These are phyloP conservation scores for Coptodon rendalli DNA, from an alignment of 2,113 vertebrate species.

Conservation along the genomic window DNA sequence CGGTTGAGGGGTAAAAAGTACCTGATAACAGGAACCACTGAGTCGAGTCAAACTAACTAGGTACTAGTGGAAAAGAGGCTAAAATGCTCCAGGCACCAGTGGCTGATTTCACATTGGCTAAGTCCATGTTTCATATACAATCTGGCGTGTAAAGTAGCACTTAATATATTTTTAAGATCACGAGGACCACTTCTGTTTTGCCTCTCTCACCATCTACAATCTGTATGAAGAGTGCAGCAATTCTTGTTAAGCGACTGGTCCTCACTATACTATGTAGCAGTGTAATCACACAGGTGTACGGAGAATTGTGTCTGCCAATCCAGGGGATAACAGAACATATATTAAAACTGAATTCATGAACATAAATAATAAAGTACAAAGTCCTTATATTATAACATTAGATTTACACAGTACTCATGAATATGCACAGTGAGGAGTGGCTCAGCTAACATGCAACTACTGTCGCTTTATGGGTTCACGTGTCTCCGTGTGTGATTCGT, in stretches of 20 bases:
- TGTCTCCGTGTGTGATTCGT: neutral
- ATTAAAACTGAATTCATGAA: neutral
- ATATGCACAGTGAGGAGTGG: conserved; percentile 19
- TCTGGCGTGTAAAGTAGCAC: neutral
- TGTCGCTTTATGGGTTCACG: neutral
- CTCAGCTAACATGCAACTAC: neutral
- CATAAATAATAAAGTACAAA: neutral
- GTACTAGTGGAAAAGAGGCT: neutral
- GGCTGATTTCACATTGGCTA: neutral
- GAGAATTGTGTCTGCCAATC: neutral
- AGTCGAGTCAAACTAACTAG: neutral
- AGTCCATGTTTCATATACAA: neutral
- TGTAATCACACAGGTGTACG: neutral
- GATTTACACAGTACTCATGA: conserved; percentile 11
- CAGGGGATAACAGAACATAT: neutral
- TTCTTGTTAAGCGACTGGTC: neutral
- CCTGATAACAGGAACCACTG: neutral
- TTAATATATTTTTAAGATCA: neutral
- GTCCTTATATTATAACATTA: neutral
- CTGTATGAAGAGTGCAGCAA: neutral
- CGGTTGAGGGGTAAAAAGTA: neutral
- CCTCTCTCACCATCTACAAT: neutral
- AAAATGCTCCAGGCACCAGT: neutral
- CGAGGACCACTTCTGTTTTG: neutral
- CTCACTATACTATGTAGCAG: neutral